Conservation (phyloP, 2,797 vertebrate species). For the Potorous gilbertii region DNA sequence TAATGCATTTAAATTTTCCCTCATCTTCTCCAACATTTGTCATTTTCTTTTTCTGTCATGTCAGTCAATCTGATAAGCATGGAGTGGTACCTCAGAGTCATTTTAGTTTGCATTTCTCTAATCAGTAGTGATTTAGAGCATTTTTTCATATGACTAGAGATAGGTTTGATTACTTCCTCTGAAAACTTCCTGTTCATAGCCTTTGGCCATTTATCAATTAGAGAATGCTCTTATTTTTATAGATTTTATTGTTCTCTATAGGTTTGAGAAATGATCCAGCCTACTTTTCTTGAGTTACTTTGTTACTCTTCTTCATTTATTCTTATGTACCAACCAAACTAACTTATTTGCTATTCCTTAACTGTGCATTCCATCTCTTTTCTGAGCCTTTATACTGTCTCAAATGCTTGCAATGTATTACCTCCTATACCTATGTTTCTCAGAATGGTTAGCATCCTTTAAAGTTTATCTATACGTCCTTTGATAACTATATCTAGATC, state of each 20-base stretch:
- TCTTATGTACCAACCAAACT: background rate
- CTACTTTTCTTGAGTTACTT: background rate
- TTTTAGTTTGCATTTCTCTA: no score
- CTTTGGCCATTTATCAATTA: no score
- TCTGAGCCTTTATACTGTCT: background rate
- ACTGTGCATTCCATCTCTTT: background rate
- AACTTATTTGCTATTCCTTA: background rate
- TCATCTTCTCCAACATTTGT: no score
- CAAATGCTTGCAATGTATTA: background rate
- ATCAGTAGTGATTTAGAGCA: no score
- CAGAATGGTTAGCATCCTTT: background rate
- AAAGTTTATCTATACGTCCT: background rate
- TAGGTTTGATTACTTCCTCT: no score
- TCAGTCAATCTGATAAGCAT: no score
- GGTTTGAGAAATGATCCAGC: background rate
- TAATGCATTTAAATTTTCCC: no score
- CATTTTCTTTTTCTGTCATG: no score
- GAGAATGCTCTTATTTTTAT: background rate
- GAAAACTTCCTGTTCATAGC: no score
- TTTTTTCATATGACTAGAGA: no score
- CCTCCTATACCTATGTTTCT: background rate
- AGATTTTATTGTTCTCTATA: background rate
- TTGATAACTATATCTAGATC: background rate
- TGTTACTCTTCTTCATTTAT: background rate
- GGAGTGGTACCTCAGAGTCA: no score